A percentile compares a stretch with the other conserved stretches of the same genome.
phyloP scores from a whole-genome alignment of 2,888 invertebrate species.

The Dasysyrphus albostriatus region DNA sequence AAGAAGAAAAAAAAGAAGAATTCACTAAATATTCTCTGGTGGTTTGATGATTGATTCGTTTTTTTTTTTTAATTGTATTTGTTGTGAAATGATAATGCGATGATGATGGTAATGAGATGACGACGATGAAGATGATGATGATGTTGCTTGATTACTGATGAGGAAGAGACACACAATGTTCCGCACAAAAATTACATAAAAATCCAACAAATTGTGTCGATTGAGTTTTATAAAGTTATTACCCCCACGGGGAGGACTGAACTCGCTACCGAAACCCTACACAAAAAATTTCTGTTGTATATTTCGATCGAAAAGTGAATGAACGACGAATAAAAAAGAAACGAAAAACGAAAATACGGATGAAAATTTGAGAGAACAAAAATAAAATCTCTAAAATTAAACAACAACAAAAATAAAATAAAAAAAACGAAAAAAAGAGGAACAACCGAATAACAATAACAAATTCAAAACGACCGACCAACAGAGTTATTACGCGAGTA shows the following conservation, averaged over 20 bases:
- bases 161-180: constrained; percentile 38
- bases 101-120: constrained; percentile 41
- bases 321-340: constrained; percentile 42
- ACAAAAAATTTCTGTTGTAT: not conserved
- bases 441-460: not conserved
- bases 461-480: not conserved
- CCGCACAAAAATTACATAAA: constrained; percentile 52
- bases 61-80: constrained; percentile 15
- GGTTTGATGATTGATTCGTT: constrained; percentile 66
- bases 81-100: constrained; percentile 27
- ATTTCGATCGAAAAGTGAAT: constrained; percentile 40
- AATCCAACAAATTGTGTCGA: constrained; percentile 53
- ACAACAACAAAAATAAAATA: constrained; percentile 32
- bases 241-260: constrained; percentile 68
- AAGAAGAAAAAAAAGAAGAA: constrained; percentile 43
- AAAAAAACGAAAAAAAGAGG: not conserved
- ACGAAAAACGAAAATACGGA: constrained; percentile 30
- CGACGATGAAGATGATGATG: constrained; percentile 18
- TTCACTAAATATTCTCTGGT: constrained; percentile 54
- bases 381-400: constrained; percentile 49
- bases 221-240: constrained; percentile 62
- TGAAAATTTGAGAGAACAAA: constrained; percentile 26
- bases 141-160: constrained; percentile 32
- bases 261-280: constrained; percentile 29
- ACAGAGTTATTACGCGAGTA: constrained; percentile 39